Conservation (phyloP, 2,113 vertebrate species). For the Sinocyclocheilus anshuiensis region DNA sequence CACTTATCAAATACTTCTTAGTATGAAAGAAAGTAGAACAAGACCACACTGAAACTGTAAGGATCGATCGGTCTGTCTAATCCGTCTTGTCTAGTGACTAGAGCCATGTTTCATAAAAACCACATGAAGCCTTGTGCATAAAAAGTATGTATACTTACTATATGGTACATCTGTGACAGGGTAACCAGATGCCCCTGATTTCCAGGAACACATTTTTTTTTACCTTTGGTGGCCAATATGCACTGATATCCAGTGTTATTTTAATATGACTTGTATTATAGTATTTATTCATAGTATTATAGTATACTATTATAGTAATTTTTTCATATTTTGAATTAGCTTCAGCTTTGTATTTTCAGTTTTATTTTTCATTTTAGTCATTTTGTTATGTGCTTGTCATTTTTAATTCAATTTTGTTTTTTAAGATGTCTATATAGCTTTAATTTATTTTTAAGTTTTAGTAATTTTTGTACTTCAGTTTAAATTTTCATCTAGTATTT, state of each 20-base stretch:
- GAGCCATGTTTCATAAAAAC: not conserved
- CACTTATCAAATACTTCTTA: conserved; percentile 47
- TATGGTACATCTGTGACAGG: not conserved
- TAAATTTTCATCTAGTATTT: not conserved
- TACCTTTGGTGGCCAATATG: not conserved
- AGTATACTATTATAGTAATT: not conserved
- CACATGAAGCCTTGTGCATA: not conserved
- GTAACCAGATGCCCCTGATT: not conserved
- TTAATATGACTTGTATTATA: not conserved
- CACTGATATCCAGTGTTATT: not conserved
- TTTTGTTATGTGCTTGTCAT: no score
- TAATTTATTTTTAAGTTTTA: not conserved
- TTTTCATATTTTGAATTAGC: not conserved
- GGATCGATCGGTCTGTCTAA: not conserved
- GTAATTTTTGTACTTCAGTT: not conserved
- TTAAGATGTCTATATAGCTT: not conserved
- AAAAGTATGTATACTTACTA: not conserved
- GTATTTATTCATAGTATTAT: no score
- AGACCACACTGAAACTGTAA: not conserved
- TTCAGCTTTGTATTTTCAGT: not conserved
- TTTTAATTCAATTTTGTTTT: not conserved
- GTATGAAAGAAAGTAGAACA: conserved; percentile 24
- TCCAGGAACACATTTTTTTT: not conserved
- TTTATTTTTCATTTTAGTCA: not conserved
- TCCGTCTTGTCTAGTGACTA: not conserved